A percentile compares a stretch with the other conserved stretches of the same genome.
Conservation (phyloP, 2,113 vertebrate species). For the Mystacornis crossleyi region DNA sequence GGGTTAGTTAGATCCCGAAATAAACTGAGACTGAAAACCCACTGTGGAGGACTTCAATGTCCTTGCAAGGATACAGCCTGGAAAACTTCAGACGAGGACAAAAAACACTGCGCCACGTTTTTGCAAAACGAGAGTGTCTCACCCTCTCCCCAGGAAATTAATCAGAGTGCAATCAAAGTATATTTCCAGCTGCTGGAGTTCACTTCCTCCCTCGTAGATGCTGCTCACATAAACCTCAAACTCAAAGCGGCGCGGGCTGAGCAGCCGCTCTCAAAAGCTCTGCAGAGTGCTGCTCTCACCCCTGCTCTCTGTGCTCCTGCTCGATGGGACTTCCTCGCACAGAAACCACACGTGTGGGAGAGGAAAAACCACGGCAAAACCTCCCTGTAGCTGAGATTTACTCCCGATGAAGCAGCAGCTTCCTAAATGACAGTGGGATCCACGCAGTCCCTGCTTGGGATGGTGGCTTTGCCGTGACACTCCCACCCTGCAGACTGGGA, state of each 20-base stretch:
- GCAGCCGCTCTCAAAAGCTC: not conserved
- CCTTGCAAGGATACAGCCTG: conserved; percentile 4
- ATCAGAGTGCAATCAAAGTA: conserved; percentile 55
- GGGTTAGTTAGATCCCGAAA: not conserved
- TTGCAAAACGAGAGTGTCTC: not conserved
- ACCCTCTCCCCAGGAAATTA: conserved; percentile 49
- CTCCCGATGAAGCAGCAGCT: not conserved
- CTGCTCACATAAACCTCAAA: not conserved
- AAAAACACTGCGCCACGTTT: not conserved
- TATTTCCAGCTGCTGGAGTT: conserved; percentile 46
- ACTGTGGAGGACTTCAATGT: not conserved
- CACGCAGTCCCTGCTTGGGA: not conserved
- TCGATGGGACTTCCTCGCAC: not conserved
- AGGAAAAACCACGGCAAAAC: fast-evolving
- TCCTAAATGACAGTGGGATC: not conserved
- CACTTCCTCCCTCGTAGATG: conserved; percentile 9
- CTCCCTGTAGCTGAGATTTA: not conserved
- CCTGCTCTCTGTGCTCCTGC: not conserved
- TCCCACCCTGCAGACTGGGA: not conserved
- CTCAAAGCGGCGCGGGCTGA: not conserved
- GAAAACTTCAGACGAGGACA: not conserved
- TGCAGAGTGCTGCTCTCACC: not conserved
- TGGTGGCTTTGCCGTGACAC: not conserved
- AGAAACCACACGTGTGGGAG: not conserved
- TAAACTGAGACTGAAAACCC: not conserved